A percentile compares a stretch with the other conserved stretches of the same genome.
These are phyloP conservation scores for Ylistrum balloti DNA, from an alignment of 1,140 invertebrate species.

Conservation along the genomic window DNA sequence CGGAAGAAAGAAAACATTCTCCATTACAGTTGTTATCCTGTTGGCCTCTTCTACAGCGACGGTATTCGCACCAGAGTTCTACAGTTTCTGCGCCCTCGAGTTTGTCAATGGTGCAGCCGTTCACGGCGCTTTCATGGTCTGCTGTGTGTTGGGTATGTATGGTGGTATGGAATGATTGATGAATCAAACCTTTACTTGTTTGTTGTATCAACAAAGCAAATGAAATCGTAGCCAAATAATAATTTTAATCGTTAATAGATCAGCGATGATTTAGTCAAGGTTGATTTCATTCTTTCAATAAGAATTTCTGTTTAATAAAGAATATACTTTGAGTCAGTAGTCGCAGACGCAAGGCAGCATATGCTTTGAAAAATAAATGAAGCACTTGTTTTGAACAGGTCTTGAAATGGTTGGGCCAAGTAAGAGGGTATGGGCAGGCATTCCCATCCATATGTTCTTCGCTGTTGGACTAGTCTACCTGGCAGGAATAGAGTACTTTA, in stretches of 20 bases:
- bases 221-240: no score
- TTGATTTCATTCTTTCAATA: no score
- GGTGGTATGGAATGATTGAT: no score
- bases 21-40: slow-evolving; percentile 58
- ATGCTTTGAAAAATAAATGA: no score
- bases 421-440: slow-evolving; percentile 88
- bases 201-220: no score
- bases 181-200: no score
- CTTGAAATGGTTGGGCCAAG: slow-evolving; percentile 78
- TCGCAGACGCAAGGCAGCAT: no score
- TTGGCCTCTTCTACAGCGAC: slow-evolving; percentile 60
- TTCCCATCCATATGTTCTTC: slow-evolving; percentile 88
- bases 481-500: slow-evolving; percentile 86
- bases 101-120: slow-evolving; percentile 61
- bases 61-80: slow-evolving; percentile 62
- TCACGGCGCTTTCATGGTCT: slow-evolving; percentile 58
- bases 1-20: slow-evolving; percentile 67
- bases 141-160: slow-evolving; percentile 70
- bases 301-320: no score
- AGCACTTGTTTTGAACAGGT: slow-evolving; percentile 58
- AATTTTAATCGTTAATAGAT: no score
- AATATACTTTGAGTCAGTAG: no score
- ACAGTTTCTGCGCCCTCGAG: slow-evolving; percentile 59
- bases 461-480: slow-evolving; percentile 88
- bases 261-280: no score